Evolutionary conservation across 2,888 invertebrate species (phyloP).

Genomic region (Sacculina carcini): DNA sequence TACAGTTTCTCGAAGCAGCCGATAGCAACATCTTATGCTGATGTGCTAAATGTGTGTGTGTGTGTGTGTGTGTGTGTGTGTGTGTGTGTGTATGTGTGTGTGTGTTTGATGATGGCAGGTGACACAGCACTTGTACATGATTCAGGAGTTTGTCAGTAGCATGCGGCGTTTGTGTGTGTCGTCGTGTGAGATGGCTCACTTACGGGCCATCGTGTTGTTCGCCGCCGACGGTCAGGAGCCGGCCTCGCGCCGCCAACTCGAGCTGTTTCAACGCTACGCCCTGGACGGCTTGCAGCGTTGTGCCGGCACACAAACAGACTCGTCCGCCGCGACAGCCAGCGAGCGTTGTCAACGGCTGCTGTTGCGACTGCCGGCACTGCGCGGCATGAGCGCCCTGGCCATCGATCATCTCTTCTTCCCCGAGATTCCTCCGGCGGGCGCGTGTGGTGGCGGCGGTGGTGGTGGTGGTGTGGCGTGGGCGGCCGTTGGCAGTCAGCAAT

Average conservation of each 20-base stretch:
- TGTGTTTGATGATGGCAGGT: no score
- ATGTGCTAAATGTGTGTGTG: no score
- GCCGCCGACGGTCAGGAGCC: slow-evolving; percentile 1
- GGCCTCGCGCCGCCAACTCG: not conserved
- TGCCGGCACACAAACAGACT: no score
- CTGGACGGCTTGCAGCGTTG: not conserved
- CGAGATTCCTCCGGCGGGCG: not conserved
- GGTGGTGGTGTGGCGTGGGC: no score
- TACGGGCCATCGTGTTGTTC: not conserved
- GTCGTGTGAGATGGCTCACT: not conserved
- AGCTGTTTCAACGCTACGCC: not conserved
- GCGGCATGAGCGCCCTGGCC: not conserved
- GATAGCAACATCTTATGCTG: no score
- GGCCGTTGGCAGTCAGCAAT: not conserved
- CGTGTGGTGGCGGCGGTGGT: no score
- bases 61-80: no score
- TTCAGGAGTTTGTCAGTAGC: not conserved
- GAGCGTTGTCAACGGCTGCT: not conserved
- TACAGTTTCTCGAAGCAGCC: no score
- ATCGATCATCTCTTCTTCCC: slow-evolving; percentile 1
- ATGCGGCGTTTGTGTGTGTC: not conserved
- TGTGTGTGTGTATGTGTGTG: no score
- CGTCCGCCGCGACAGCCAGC: not conserved
- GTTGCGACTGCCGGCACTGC: slow-evolving; percentile 3
- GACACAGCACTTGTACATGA: slow-evolving; percentile 2